Base-by-base conservation (phyloP, 1,140 invertebrate genomes). In the Helicoverpa zea region DNA sequence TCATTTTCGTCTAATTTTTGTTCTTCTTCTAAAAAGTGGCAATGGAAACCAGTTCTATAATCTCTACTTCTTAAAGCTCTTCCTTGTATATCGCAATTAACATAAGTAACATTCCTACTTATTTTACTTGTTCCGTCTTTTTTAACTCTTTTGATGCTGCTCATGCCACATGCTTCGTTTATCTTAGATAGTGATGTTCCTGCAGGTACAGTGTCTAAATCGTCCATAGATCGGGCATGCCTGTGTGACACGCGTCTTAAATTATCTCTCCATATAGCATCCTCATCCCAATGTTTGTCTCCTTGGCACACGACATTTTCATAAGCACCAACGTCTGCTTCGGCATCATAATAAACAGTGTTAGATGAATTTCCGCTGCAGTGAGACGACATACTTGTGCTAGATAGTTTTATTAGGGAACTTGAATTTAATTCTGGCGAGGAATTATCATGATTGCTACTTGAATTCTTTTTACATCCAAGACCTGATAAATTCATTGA, bases 281-380 rank as follows among this genome's bases (percentile, higher is more conserved):
- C 97, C 92, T 98, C 97, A 89, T 98, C 97, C 97, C 97, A 98
- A 30, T 97, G 96, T 92, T 97, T 96, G 82, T 97, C 97, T 35
- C 96, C 96, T 68, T 94, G 89, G 82, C 89, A 94, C 49, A 92
- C 82, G 43, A 97, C 18, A 95, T 92, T 95, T 87, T 94, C 94
- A 80, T 95, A 95, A 29, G 91, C 86, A 82, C 88, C 82, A 61
- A 89, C 84, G 64, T 95, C 94, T n/a, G 92, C 89, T 88, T 94
- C 93, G 12, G 93, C 93, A 63, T 94, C 93, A 80, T 94, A 94
- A 85, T 94, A 94, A 43, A 94, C 93, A 29, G 93, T 94, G 76
- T 91, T 94, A 59, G 93, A 94, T 23, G 93, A 94, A 83, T 92
- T 94, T 77, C 88, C 93, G 76, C 93, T 94, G 72, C 93, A 94